Percentiles rank a stretch among this genome's conserved stretches.
Conservation (phyloP, 1,140 invertebrate genomes). For the Atopsyche davidsoni region DNA sequence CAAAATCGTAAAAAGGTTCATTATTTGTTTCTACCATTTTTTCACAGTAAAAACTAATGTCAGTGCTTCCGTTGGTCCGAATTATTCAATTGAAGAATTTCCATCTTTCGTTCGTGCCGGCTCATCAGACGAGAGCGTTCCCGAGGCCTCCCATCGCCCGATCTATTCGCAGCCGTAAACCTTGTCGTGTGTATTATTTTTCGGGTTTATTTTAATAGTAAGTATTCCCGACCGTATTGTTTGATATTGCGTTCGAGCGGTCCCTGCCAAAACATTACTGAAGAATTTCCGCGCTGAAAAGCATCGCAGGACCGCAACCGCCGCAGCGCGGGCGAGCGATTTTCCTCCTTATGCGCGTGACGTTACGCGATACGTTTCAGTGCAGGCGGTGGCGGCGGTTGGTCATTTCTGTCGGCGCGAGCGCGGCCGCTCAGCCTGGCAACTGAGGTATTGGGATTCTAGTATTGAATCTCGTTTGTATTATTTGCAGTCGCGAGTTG, state of each 20-base stretch:
- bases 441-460: conserved; percentile 11
- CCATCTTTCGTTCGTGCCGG: too few species aligned
- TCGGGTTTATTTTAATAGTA: background rate
- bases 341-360: background rate
- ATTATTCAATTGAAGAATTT: too few species aligned
- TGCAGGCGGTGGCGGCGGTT: conserved; percentile 4
- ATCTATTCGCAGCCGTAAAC: too few species aligned
- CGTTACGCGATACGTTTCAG: conserved; percentile 7
- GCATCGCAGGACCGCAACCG: background rate
- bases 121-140: too few species aligned
- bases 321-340: background rate
- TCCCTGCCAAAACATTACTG: conserved; percentile 15
- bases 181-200: conserved; percentile 10
- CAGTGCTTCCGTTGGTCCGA: too few species aligned
- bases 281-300: conserved; percentile 8
- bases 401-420: conserved; percentile 9
- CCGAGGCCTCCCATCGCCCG: too few species aligned
- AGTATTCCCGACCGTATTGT: conserved; percentile 7
- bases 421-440: conserved; percentile 2
- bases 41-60: too few species aligned
- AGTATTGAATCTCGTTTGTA: conserved; percentile 17
- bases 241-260: conserved; percentile 8
- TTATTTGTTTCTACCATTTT: too few species aligned
- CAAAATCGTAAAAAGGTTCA: too few species aligned
- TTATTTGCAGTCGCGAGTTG: conserved; percentile 18